phyloP scores from a whole-genome alignment of 1,140 invertebrate species.

The Riptortus pedestris region DNA sequence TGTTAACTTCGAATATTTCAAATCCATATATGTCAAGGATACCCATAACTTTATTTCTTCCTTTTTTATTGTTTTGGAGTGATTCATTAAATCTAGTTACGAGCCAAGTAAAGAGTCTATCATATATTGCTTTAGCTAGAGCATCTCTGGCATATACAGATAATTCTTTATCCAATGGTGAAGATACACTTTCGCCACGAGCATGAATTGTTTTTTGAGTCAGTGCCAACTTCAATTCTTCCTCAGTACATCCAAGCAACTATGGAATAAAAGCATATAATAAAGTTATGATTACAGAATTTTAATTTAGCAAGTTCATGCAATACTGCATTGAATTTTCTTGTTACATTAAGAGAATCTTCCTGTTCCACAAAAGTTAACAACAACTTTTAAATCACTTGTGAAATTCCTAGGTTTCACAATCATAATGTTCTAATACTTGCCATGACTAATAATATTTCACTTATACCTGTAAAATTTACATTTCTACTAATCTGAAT shows the following conservation, averaged over 20 bases:
- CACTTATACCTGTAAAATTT: too few relatives aligned
- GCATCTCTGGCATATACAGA: constrained; percentile 73
- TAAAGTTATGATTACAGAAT: too few relatives aligned
- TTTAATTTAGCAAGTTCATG: too few relatives aligned
- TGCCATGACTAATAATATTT: too few relatives aligned
- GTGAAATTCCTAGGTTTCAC: too few relatives aligned
- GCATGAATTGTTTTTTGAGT: constrained; percentile 78
- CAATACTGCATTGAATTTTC: too few relatives aligned
- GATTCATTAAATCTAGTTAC: constrained; percentile 69
- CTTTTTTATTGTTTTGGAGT: constrained; percentile 44
- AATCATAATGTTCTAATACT: too few relatives aligned
- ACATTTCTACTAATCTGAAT: too few relatives aligned
- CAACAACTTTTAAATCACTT: too few relatives aligned
- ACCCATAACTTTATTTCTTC: constrained; percentile 58
- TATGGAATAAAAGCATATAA: constrained; percentile 37
- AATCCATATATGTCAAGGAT: constrained; percentile 83
- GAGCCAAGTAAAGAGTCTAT: constrained; percentile 80
- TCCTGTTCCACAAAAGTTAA: too few relatives aligned
- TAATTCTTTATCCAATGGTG: constrained; percentile 61
- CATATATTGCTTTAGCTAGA: constrained; percentile 78
- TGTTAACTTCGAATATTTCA: constrained; percentile 67
- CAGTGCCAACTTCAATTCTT: constrained; percentile 55
- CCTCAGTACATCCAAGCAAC: constrained; percentile 57
- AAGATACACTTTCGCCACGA: constrained; percentile 67
- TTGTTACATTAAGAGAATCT: too few relatives aligned